Percentiles rank a stretch among this genome's conserved stretches.
These are phyloP conservation scores for Rhagoletis zephyria DNA, from an alignment of 1,140 invertebrate species.

Conservation along the genomic window DNA sequence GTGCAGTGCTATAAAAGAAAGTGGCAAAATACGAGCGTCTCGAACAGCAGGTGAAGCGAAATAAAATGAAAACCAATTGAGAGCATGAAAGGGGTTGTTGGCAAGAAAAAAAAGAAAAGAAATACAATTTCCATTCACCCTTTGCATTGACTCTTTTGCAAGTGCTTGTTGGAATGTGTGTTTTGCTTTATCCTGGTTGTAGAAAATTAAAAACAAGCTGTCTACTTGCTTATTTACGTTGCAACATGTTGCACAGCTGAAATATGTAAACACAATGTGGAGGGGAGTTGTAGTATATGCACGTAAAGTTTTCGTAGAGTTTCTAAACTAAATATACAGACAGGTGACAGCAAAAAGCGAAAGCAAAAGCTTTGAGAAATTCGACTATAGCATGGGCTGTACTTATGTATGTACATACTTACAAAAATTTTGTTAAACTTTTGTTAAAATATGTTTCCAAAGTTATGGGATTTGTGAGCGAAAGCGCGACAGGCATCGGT, in stretches of 20 bases:
- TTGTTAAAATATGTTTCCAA: too few relatives aligned
- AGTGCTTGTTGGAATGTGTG: background rate
- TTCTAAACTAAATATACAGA: background rate
- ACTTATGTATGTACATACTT: too few relatives aligned
- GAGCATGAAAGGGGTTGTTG: background rate
- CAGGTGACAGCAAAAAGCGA: background rate
- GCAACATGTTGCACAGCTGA: slow-evolving; percentile 18
- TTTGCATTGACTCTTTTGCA: background rate
- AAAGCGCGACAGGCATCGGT: too few relatives aligned
- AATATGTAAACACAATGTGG: slow-evolving; percentile 8
- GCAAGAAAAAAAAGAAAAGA: background rate
- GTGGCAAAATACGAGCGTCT: slow-evolving; percentile 19
- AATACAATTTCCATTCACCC: background rate
- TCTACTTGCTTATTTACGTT: slow-evolving; percentile 11
- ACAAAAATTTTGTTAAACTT: too few relatives aligned
- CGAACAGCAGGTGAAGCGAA: background rate
- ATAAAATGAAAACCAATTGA: slow-evolving; percentile 5
- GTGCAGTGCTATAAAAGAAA: background rate
- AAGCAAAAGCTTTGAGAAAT: slow-evolving; percentile 11
- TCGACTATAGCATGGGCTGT: too few relatives aligned
- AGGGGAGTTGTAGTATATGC: background rate
- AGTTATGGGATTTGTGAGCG: too few relatives aligned
- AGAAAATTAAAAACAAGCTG: slow-evolving; percentile 31
- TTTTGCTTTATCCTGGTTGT: background rate
- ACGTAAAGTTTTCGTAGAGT: slow-evolving; percentile 25